A percentile compares a stretch with the other conserved stretches of the same genome.
Evolutionary conservation across 2,888 invertebrate species (phyloP).

Genomic region (Himalopsyche japonica): DNA sequence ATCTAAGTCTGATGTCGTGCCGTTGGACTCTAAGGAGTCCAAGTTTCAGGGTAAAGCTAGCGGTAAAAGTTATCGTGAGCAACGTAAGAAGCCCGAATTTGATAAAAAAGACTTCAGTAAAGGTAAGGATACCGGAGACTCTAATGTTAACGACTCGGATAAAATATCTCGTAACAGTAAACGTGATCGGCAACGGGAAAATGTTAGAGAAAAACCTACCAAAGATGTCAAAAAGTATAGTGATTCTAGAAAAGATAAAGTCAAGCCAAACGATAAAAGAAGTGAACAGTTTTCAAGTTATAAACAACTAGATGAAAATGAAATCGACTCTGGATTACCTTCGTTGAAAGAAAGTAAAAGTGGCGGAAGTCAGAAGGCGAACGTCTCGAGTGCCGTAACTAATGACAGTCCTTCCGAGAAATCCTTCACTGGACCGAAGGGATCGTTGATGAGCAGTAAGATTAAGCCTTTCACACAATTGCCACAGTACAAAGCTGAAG

Average conservation of each 20-base stretch:
- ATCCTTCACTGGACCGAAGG: slow-evolving; percentile 19
- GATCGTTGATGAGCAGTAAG: slow-evolving; percentile 46
- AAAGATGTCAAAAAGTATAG: slow-evolving; percentile 53
- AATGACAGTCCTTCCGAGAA: slow-evolving; percentile 7
- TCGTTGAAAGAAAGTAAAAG: slow-evolving; percentile 14
- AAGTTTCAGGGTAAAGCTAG: slow-evolving; percentile 53
- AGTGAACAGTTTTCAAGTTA: slow-evolving; percentile 52
- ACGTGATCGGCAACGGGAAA: slow-evolving; percentile 54
- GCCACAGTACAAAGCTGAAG: slow-evolving; percentile 58
- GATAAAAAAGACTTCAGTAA: slow-evolving; percentile 46
- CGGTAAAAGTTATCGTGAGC: slow-evolving; percentile 47
- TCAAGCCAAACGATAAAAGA: slow-evolving; percentile 52
- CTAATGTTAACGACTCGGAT: slow-evolving; percentile 46
- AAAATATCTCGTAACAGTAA: slow-evolving; percentile 51
- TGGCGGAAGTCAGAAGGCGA: not conserved
- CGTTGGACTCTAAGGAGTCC: slow-evolving; percentile 53
- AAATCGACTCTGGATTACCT: slow-evolving; percentile 15
- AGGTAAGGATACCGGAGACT: slow-evolving; percentile 44
- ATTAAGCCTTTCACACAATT: slow-evolving; percentile 59
- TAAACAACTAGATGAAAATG: slow-evolving; percentile 38
- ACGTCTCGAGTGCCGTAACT: not conserved
- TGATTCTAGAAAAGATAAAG: slow-evolving; percentile 56
- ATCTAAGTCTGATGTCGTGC: slow-evolving; percentile 47
- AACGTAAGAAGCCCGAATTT: slow-evolving; percentile 49
- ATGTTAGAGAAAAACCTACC: slow-evolving; percentile 52